These are phyloP conservation scores for Itoplectis maculator DNA, from an alignment of 2,888 invertebrate species.

Conservation along the genomic window DNA sequence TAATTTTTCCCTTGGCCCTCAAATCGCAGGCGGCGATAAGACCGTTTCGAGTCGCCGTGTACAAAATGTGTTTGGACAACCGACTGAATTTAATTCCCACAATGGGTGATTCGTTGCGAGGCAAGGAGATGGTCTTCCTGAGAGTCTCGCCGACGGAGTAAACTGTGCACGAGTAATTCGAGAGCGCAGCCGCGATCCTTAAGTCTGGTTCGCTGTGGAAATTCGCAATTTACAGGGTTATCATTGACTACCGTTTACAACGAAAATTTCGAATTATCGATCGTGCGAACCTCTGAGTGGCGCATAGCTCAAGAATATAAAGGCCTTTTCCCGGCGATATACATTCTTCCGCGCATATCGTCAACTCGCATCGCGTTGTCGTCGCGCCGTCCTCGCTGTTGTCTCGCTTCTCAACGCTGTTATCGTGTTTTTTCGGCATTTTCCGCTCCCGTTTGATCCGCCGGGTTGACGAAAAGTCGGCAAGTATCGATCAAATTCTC, in stretches of 20 bases:
- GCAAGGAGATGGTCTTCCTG: constrained; percentile 81
- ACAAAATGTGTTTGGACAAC: constrained; percentile 86
- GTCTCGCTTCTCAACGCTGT: not conserved
- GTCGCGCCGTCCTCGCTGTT: not conserved
- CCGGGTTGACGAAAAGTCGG: not conserved
- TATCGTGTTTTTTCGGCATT: constrained; percentile 9
- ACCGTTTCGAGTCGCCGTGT: constrained; percentile 87
- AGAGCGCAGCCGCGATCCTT: constrained; percentile 85
- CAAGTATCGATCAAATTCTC: not conserved
- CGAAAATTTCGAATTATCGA: not conserved
- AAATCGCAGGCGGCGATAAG: constrained; percentile 88
- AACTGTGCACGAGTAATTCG: constrained; percentile 85
- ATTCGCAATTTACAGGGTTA: constrained; percentile 24
- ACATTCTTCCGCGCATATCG: constrained; percentile 84
- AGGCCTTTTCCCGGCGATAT: constrained; percentile 85
- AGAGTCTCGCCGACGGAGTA: constrained; percentile 85
- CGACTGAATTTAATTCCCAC: constrained; percentile 87
- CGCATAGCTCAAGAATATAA: constrained; percentile 88
- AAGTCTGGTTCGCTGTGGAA: constrained; percentile 79
- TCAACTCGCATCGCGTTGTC: not conserved
- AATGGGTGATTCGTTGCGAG: constrained; percentile 85
- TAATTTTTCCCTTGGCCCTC: constrained; percentile 85
- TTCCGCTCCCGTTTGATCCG: too few species aligned
- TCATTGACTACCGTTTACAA: not conserved
- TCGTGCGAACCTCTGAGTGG: constrained; percentile 85